phyloP scores from a whole-genome alignment of 2,888 invertebrate species.

The Stenodema calcarata region DNA sequence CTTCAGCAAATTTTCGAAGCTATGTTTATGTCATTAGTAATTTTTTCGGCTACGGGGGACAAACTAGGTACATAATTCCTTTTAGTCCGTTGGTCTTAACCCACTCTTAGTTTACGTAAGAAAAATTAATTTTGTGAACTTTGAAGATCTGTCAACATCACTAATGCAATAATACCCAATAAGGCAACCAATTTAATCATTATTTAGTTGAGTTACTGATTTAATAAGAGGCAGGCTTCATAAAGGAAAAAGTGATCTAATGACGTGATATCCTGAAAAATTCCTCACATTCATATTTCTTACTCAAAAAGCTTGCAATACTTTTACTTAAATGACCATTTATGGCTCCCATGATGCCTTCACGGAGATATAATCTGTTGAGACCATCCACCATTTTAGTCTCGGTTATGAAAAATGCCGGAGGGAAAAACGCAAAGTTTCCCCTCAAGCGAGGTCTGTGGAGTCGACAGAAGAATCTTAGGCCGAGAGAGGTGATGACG shows the following conservation, averaged over 20 bases:
- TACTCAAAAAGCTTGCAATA: background rate
- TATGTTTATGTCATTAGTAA: background rate
- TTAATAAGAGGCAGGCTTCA: no score
- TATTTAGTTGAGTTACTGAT: no score
- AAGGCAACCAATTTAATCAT: no score
- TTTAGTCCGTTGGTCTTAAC: no score
- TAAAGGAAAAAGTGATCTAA: background rate
- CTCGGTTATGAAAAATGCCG: background rate
- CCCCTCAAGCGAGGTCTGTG: background rate
- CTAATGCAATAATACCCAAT: no score
- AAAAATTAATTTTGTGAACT: no score
- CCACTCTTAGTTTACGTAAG: no score
- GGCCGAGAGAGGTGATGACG: background rate
- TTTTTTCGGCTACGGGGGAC: background rate
- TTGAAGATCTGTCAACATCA: no score
- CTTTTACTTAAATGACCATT: background rate
- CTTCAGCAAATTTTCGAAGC: background rate
- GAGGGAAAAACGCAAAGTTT: background rate
- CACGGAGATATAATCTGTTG: background rate
- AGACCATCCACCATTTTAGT: background rate
- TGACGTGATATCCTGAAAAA: background rate
- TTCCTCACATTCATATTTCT: background rate
- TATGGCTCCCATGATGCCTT: background rate
- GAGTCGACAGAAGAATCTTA: background rate
- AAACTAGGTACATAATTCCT: no score